Base-by-base conservation (phyloP, 2,888 invertebrate species). In the Octodonta nipae region DNA sequence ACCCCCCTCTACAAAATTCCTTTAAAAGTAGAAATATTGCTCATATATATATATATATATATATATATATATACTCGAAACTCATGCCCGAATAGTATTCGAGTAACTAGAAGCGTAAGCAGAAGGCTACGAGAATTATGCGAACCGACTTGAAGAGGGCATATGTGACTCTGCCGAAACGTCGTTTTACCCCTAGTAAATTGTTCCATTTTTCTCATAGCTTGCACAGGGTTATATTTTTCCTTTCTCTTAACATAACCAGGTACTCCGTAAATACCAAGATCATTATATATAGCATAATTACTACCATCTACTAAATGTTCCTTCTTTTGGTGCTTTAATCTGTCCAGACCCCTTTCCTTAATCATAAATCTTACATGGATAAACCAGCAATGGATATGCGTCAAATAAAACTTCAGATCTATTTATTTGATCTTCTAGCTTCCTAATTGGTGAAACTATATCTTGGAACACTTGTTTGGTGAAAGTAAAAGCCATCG, bases 391-490 rank as follows among this genome's bases (percentile, higher is more conserved):
- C 3, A 79, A 49, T 0, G 78, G 78, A 46, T 71, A 78, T 14
- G 70, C 70, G 44, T 78, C 73, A 52, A 79, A 78, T 3, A 77
- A 50, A 30, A 66, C 57, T 26, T 67, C 71, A 1, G 73, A 67
- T 26, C 65, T 61, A 26, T 70, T 64, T 5, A 78, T 73, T 51
- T 78, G 77, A 13, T 67, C 65, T 47, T 78, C 75, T 27, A 78
- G 55, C 50, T 74, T 73, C 16, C 67, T 60, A 31, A 78, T 67
- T 0, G 78, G 78, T 25, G 78, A 54, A 0, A 78, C 77, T 16
- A 78, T 77, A 47, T 78, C 78, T 59, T 78, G 77, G 54, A 78
- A 78, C 0, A 77, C 75, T 61, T 78, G 78, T 46, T 73, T 74
- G 0, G 76, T 74, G 49, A 78, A 77, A 0, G 78, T 78, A 53